Evolutionary conservation across 2,888 invertebrate genomes (phyloP).

Genomic region (Ceriagrion tenellum): DNA sequence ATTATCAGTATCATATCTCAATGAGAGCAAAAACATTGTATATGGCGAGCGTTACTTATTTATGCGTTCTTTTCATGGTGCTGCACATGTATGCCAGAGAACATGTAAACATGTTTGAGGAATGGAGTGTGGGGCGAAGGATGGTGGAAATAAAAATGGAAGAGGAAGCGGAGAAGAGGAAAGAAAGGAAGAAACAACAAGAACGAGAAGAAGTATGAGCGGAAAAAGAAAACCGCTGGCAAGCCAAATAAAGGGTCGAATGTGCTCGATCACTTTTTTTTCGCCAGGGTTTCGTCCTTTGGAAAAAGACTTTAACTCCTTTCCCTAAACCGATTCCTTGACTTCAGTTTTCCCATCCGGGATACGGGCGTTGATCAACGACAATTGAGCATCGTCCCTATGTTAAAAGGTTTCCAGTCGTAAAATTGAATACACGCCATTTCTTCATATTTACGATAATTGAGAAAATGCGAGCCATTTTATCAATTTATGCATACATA

Average conservation of each 20-base stretch:
- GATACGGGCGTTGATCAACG: background rate
- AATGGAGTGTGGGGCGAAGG: background rate
- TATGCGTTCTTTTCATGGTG: too few species aligned
- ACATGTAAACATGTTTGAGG: too few species aligned
- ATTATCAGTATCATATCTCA: too few species aligned
- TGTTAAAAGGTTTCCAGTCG: background rate
- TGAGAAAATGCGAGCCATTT: too few species aligned
- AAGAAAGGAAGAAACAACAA: too few species aligned
- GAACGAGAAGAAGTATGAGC: background rate
- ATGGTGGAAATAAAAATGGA: background rate
- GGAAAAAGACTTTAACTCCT: background rate
- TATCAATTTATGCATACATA: too few species aligned
- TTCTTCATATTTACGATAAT: too few species aligned
- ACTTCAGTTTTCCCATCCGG: background rate
- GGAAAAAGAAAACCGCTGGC: background rate
- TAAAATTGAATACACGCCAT: too few species aligned
- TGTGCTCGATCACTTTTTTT: background rate
- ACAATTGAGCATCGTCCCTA: background rate
- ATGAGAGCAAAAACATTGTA: too few species aligned
- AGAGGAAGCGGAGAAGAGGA: background rate
- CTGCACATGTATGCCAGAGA: too few species aligned
- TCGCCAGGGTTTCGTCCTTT: background rate
- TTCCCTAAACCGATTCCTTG: background rate
- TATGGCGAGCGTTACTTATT: too few species aligned
- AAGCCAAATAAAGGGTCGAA: background rate